These are phyloP conservation scores for Rugalucina vietnamica DNA, from an alignment of 2,888 invertebrate species.

Conservation along the genomic window DNA sequence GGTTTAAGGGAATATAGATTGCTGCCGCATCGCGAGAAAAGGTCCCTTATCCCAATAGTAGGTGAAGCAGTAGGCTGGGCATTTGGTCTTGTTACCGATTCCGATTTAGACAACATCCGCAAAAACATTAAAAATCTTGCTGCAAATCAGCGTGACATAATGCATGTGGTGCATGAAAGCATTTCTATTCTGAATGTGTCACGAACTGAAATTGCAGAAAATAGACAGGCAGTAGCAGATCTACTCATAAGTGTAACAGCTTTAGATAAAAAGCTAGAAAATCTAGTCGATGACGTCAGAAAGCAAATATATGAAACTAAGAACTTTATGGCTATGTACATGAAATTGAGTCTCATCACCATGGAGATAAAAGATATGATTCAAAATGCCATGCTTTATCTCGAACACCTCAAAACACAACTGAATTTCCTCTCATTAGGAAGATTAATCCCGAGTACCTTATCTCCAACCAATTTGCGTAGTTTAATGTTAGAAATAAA, in stretches of 20 bases:
- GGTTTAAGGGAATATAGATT: background rate
- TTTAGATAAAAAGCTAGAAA: background rate
- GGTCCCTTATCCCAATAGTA: conserved; percentile 23
- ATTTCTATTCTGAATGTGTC: conserved; percentile 30
- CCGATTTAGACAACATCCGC: conserved; percentile 27
- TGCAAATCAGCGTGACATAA: conserved; percentile 31
- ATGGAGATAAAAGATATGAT: conserved; percentile 11
- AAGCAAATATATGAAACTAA: background rate
- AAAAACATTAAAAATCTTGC: conserved; percentile 22
- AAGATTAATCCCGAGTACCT: background rate
- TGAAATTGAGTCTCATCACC: conserved; percentile 13
- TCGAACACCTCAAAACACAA: conserved; percentile 20
- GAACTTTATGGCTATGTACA: conserved; percentile 23
- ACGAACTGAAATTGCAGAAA: conserved; percentile 16
- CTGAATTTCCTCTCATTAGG: conserved; percentile 6
- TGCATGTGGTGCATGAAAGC: conserved; percentile 17
- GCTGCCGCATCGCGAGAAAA: background rate
- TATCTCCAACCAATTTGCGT: conserved; percentile 7
- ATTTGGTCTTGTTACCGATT: conserved; percentile 34
- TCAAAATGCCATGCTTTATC: background rate
- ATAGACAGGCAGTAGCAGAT: conserved; percentile 20
- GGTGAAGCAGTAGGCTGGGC: conserved; percentile 14
- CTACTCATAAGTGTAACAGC: background rate
- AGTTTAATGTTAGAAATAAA: conserved; percentile 10
- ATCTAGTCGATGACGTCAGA: background rate